Percentiles rank a stretch among this genome's conserved stretches.
These are phyloP conservation scores for Drosophila kanekoi DNA, from an alignment of 2,888 invertebrate genomes.

Conservation along the genomic window DNA sequence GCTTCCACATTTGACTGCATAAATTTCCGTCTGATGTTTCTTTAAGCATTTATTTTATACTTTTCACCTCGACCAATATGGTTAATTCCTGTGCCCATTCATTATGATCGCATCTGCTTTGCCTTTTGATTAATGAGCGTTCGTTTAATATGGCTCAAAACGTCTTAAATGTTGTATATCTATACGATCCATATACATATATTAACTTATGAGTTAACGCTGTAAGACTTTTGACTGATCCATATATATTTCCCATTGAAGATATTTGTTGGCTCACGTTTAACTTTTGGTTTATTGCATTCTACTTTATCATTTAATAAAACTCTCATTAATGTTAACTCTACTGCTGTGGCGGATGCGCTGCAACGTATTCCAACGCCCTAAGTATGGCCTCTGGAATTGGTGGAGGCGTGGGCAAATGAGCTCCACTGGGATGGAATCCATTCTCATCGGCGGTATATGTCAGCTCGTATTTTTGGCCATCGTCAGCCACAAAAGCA, in stretches of 20 bases:
- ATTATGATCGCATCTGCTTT: constrained; percentile 33
- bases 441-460: constrained; percentile 88
- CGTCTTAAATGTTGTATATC: constrained; percentile 10
- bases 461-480: constrained; percentile 80
- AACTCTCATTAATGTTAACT: not conserved
- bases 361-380: constrained; percentile 85
- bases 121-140: constrained; percentile 61
- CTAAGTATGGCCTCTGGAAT: constrained; percentile 86
- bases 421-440: constrained; percentile 85
- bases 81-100: constrained; percentile 58
- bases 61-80: constrained; percentile 46
- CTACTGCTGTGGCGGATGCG: constrained; percentile 76
- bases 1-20: constrained; percentile 61
- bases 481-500: constrained; percentile 86
- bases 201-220: constrained; percentile 3
- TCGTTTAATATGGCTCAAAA: constrained; percentile 32
- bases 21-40: constrained; percentile 40
- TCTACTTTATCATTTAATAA: constrained; percentile 12
- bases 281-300: constrained; percentile 46
- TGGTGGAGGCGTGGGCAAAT: constrained; percentile 86
- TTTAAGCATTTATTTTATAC: constrained; percentile 19
- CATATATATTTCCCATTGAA: constrained; percentile 4
- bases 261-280: constrained; percentile 8
- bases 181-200: constrained; percentile 13
- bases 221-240: not conserved